These are phyloP conservation scores for Sigmodon hispidus DNA, from an alignment of 2,113 vertebrate genomes.

Conservation along the genomic window DNA sequence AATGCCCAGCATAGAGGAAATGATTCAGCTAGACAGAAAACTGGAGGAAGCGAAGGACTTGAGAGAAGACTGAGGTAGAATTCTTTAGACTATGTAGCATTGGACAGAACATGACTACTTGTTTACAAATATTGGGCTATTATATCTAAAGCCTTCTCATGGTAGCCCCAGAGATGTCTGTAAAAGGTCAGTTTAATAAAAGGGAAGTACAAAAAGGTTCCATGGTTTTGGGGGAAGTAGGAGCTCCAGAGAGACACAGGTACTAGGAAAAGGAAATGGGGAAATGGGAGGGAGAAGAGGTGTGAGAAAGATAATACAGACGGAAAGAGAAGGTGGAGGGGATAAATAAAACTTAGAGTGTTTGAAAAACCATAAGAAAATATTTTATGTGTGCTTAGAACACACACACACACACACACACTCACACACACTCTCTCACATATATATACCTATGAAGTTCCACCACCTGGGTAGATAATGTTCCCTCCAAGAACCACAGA, in stretches of 20 bases:
- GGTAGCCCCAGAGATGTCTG: neutral
- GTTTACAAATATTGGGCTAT: neutral
- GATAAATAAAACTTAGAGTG: neutral
- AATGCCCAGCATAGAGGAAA: neutral
- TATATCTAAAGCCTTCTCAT: slow-evolving; percentile 8
- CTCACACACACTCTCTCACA: too few relatives aligned
- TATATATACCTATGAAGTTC: neutral
- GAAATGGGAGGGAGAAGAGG: neutral
- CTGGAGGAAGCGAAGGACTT: slow-evolving; percentile 5
- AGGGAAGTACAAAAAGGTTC: slow-evolving; percentile 1
- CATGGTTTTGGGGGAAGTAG: neutral
- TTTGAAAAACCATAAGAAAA: neutral
- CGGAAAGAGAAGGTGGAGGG: neutral
- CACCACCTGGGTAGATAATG: neutral
- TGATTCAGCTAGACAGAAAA: neutral
- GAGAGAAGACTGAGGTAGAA: neutral
- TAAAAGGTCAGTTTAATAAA: neutral
- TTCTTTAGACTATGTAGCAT: neutral
- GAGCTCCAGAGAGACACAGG: neutral
- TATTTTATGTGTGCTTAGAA: neutral
- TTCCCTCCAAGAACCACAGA: neutral
- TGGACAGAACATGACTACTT: neutral
- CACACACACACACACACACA: neutral
- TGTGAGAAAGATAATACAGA: neutral
- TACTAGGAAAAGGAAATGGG: neutral